A percentile compares a stretch with the other conserved stretches of the same genome.
These are phyloP conservation scores for Tribolium castaneum DNA, from an alignment of 1,140 invertebrate species.

Conservation along the genomic window DNA sequence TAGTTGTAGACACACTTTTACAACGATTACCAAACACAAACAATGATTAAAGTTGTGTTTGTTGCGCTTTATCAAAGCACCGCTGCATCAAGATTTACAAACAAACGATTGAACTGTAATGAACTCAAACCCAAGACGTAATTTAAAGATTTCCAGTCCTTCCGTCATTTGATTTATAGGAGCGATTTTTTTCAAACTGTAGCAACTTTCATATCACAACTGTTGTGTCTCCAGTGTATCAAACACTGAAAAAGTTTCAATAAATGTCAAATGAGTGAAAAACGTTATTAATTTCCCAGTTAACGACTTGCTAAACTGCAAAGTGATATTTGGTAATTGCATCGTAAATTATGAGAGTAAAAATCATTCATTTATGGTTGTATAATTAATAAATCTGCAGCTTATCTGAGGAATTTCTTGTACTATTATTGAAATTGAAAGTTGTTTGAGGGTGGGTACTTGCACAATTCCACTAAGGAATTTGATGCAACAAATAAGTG, in stretches of 20 bases:
- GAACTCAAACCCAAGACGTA: background rate
- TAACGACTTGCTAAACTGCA: background rate
- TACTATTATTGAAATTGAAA: background rate
- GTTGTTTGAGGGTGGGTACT: background rate
- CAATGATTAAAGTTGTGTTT: no score
- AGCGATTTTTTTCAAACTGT: background rate
- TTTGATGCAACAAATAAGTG: background rate
- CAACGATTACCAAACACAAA: no score
- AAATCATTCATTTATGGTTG: background rate
- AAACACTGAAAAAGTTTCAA: background rate
- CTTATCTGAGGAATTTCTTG: background rate
- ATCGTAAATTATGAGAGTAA: background rate
- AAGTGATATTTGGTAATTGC: background rate
- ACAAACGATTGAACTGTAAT: background rate
- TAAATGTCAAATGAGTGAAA: background rate
- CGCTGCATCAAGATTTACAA: background rate
- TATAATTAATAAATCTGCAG: background rate
- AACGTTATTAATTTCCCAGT: background rate
- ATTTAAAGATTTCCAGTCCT: background rate
- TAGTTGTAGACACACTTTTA: no score
- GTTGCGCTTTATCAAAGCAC: background rate
- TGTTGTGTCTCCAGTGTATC: background rate
- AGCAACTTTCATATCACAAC: background rate
- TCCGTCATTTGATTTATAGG: background rate
- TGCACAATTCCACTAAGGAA: background rate